Evolutionary conservation across 2,113 vertebrate genomes (phyloP).

Genomic region (Engraulis encrasicolus): DNA sequence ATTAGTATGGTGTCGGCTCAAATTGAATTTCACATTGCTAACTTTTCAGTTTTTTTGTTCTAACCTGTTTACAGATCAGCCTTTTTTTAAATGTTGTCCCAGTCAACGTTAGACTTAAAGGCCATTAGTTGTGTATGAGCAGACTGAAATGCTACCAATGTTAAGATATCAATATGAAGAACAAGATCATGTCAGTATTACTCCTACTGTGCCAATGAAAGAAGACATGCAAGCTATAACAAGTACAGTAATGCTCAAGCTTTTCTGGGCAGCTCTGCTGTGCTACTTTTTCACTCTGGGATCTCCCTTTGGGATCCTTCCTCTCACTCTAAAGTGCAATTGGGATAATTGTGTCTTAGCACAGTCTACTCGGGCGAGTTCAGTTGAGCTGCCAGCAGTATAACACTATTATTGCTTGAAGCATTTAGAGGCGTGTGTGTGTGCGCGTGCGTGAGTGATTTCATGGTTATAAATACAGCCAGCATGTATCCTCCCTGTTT

Average conservation of each 20-base stretch:
- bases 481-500: background rate
- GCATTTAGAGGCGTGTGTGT: no score
- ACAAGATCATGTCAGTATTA: background rate
- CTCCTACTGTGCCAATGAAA: background rate
- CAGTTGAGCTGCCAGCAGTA: background rate
- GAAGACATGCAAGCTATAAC: no score
- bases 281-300: background rate
- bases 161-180: no score
- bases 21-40: background rate
- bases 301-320: background rate
- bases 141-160: no score
- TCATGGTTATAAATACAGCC: background rate
- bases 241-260: background rate
- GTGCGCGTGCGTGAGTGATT: background rate
- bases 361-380: background rate
- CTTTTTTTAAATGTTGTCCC: background rate
- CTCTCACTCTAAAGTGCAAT: background rate
- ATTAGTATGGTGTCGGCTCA: constrained; percentile 35
- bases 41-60: no score
- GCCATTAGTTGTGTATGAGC: no score
- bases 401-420: no score
- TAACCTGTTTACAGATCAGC: no score
- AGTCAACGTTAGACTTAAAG: no score
- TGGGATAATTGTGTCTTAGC: background rate
- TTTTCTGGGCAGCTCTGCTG: background rate